Evolutionary conservation across 2,888 invertebrate species (phyloP).

Genomic region (Ennomos erosarius): DNA sequence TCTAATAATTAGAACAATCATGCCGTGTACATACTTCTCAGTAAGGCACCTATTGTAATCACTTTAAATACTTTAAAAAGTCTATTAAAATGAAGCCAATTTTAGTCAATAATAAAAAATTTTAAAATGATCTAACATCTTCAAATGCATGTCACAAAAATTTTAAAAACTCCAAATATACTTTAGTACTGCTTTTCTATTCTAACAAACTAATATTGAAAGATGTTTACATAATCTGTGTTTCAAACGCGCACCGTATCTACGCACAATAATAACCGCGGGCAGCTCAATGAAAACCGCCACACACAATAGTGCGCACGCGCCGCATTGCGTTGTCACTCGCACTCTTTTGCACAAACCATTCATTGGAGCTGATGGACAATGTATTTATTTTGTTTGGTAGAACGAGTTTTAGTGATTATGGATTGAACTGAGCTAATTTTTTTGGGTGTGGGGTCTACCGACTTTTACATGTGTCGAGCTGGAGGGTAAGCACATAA

Average conservation of each 20-base stretch:
- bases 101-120: too few species aligned
- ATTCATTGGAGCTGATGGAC: constrained; percentile 72
- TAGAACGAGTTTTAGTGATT: constrained; percentile 32
- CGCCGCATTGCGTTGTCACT: constrained; percentile 77
- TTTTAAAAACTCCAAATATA: too few species aligned
- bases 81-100: too few species aligned
- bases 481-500: too few species aligned
- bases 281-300: constrained; percentile 68
- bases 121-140: too few species aligned
- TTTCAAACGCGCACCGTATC: constrained; percentile 34
- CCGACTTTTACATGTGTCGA: too few species aligned
- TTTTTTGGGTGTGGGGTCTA: not conserved
- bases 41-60: too few species aligned
- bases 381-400: constrained; percentile 59
- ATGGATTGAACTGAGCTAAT: constrained; percentile 19
- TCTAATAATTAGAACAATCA: too few species aligned
- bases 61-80: too few species aligned
- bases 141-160: too few species aligned
- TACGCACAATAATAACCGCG: constrained; percentile 32
- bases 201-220: not conserved
- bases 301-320: constrained; percentile 64
- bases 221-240: constrained; percentile 40
- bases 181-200: too few species aligned
- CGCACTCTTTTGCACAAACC: constrained; percentile 68
- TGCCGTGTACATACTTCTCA: too few species aligned